Percentiles rank a stretch among this genome's conserved stretches.
These are phyloP conservation scores for Cuculus canorus DNA, from an alignment of 2,797 vertebrate genomes.

Conservation along the genomic window DNA sequence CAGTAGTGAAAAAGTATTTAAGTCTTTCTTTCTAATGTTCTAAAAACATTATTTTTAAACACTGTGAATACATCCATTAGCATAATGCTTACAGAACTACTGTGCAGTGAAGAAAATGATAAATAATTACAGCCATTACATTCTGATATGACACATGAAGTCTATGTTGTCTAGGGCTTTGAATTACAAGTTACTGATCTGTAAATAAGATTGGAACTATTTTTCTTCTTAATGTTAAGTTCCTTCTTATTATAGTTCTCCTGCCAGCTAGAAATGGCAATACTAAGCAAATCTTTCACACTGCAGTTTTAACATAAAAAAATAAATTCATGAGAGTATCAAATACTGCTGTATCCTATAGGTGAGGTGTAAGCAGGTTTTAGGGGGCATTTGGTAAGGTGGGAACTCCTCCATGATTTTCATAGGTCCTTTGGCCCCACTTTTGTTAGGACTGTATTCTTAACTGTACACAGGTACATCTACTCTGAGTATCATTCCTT, in stretches of 20 bases:
- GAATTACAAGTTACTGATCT: not conserved
- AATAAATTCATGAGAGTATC: not conserved
- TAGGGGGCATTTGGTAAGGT: not conserved
- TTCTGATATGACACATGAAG: not conserved
- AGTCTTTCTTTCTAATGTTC: not conserved
- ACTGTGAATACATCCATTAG: not conserved
- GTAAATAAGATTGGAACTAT: not conserved
- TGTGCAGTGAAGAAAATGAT: constrained; percentile 14
- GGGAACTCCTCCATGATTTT: not conserved
- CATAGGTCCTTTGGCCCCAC: not conserved
- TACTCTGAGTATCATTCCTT: not conserved
- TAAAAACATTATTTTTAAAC: not conserved
- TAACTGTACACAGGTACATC: not conserved
- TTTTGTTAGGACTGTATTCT: not conserved
- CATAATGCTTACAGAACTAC: not conserved
- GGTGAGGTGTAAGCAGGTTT: not conserved
- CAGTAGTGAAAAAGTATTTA: not conserved
- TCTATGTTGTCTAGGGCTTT: not conserved
- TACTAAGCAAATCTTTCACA: not conserved
- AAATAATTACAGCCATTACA: constrained; percentile 39
- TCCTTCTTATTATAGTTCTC: not conserved
- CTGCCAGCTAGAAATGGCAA: not conserved
- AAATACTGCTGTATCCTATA: not conserved
- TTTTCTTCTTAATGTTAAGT: not conserved
- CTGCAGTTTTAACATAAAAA: not conserved